Evolutionary conservation across 2,888 invertebrate species (phyloP).

Genomic region (Cephus rjabovi): DNA sequence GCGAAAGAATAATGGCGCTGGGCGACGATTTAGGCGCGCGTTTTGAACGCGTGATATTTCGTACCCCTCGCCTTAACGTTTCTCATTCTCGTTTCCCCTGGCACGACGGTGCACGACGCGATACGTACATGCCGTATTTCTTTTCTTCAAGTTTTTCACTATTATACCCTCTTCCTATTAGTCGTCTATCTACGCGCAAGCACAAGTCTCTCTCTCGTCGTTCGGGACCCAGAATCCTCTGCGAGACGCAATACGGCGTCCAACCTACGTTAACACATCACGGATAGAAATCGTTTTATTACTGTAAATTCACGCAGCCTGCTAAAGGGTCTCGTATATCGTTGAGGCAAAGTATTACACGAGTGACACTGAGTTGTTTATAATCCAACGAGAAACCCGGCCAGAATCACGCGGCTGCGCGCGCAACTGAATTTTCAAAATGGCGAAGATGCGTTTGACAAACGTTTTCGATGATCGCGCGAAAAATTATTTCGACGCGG

Average conservation of each 20-base stretch:
- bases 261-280: neutral
- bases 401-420: neutral
- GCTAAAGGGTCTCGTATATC: neutral
- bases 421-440: neutral
- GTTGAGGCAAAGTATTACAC: no score
- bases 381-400: no score
- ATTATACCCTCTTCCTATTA: neutral
- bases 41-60: neutral
- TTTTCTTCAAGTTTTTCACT: neutral
- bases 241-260: neutral
- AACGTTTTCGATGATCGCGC: neutral
- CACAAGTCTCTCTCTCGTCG: constrained; percentile 25
- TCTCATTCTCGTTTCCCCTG: neutral
- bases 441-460: neutral
- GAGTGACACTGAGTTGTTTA: no score
- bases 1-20: neutral
- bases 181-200: neutral
- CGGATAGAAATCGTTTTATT: neutral
- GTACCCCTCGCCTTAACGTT: neutral
- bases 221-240: neutral
- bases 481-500: constrained; percentile 30
- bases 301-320: neutral
- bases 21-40: neutral
- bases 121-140: neutral
- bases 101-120: neutral